Evolutionary conservation across 2,797 vertebrate species (phyloP), one percentile per base, ranked within the genome.

Genomic region (Hafferia zeledoni): DNA sequence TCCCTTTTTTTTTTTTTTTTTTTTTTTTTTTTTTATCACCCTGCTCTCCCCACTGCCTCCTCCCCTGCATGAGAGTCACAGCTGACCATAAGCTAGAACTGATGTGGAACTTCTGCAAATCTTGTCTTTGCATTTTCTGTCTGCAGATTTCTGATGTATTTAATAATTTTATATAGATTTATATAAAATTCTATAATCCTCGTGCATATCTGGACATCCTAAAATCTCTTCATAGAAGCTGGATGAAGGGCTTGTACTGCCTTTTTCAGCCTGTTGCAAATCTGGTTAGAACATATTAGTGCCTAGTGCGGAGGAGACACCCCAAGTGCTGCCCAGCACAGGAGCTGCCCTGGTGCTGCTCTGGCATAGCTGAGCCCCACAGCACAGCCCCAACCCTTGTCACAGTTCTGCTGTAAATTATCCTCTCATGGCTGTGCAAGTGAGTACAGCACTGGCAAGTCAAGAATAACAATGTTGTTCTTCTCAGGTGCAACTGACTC

Each of bases 401-500:
- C 41, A 13, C 1, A 7, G 14, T 5, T 59, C 70, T 80, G 27
- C 78, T 90, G 35, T 25, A 27, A 9, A 2, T 89, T 52, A 8
- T 69, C 31, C 23, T 68, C 46, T 44, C 35, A 1, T 43, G 74
- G 44, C 33, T 68, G 41, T 71, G 46, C 63, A 33, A 81, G 16
- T 5, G 52, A 70, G 33, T 8, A 4, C 25, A 46, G 50, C 46
- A 2, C 47, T 35, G 41, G 35, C 57, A 75, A 69, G 31, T 37
- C 20, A 67, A n/a, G 56, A 87, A 31, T 41, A 71, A 35, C 25
- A 22, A 22, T 27, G 49, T 77, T 80, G 9, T 31, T 75, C 64
- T 91, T 83, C 87, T 69, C 79, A 89, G 76, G 90, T 91, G 83
- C 69, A 90, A 94, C 93, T 83, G 63, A 61, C 55, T 77, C 65